These are phyloP conservation scores for Oreohelix idahoensis DNA, from an alignment of 1,140 invertebrate genomes.

Conservation along the genomic window DNA sequence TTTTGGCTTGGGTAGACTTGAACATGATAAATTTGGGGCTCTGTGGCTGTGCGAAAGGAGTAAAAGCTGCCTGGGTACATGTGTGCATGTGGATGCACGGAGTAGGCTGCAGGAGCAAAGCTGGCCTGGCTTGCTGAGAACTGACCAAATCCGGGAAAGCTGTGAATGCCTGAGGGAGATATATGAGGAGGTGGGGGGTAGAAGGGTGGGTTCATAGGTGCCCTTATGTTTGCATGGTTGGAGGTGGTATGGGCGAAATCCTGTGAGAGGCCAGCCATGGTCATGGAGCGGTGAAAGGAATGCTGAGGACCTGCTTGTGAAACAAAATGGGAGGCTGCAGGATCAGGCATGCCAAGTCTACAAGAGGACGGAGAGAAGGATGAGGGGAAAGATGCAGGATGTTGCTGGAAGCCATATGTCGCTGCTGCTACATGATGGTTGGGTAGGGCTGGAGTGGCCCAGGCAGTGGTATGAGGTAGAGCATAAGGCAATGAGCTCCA, in stretches of 20 bases:
- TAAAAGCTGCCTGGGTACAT: constrained; percentile 51
- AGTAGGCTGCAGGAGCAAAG: constrained; percentile 30
- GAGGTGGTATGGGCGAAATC: constrained; percentile 10
- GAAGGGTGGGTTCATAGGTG: constrained; percentile 46
- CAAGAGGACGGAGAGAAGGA: constrained; percentile 43
- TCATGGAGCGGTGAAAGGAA: constrained; percentile 37
- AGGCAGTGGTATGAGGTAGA: constrained; percentile 33
- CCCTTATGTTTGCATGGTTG: constrained; percentile 29
- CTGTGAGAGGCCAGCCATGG: constrained; percentile 32
- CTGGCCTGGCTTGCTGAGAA: constrained; percentile 34
- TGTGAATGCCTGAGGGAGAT: constrained; percentile 44
- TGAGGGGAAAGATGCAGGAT: constrained; percentile 19
- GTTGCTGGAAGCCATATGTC: constrained; percentile 41
- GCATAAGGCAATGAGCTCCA: constrained; percentile 44
- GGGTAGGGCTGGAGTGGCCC: constrained; percentile 36
- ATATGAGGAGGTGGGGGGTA: constrained; percentile 46
- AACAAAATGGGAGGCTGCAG: constrained; percentile 2
- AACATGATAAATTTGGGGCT: constrained; percentile 49
- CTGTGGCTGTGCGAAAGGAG: constrained; percentile 44
- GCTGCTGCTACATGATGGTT: constrained; percentile 34
- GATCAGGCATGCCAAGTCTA: constrained; percentile 42
- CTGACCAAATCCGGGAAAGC: constrained; percentile 42
- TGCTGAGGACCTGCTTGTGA: constrained; percentile 26
- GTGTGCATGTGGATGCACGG: constrained; percentile 40
- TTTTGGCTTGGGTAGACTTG: constrained; percentile 29